phyloP scores from a whole-genome alignment of 2,888 invertebrate genomes.

The Therioaphis trifolii region DNA sequence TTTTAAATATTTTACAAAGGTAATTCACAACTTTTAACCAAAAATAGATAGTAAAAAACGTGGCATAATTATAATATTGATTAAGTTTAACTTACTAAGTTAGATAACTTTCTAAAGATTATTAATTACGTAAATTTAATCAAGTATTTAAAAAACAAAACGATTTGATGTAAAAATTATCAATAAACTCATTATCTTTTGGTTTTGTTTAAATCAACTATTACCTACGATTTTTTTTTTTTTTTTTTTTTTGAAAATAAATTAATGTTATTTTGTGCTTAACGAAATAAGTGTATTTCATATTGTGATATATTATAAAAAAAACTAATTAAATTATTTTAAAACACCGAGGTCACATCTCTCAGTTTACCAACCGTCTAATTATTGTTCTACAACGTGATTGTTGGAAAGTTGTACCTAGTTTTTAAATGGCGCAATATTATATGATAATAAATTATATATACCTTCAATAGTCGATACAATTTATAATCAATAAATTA shows the following conservation, averaged over 20 bases:
- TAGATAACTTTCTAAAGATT: too few species aligned
- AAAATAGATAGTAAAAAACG: too few species aligned
- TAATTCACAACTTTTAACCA: too few species aligned
- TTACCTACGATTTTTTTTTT: too few species aligned
- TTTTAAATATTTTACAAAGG: too few species aligned
- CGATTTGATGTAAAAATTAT: too few species aligned
- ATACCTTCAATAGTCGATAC: conserved; percentile 46
- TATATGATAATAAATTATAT: conserved; percentile 35
- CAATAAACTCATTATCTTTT: too few species aligned
- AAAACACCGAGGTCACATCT: conserved; percentile 40
- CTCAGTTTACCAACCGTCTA: conserved; percentile 38
- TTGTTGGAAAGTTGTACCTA: conserved; percentile 43
- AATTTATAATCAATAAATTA: conserved; percentile 39
- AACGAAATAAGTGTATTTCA: neutral
- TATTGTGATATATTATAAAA: neutral
- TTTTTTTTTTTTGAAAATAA: neutral
- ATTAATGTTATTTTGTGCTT: neutral
- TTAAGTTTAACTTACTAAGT: too few species aligned
- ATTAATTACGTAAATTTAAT: too few species aligned
- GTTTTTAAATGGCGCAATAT: conserved; percentile 8
- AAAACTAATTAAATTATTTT: conserved; percentile 45
- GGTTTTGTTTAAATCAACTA: too few species aligned
- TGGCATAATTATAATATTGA: too few species aligned
- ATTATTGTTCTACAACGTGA: conserved; percentile 46
- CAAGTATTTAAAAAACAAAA: too few species aligned